Evolutionary conservation across 2,113 vertebrate species (phyloP).

Genomic region (Notiomystis cincta): DNA sequence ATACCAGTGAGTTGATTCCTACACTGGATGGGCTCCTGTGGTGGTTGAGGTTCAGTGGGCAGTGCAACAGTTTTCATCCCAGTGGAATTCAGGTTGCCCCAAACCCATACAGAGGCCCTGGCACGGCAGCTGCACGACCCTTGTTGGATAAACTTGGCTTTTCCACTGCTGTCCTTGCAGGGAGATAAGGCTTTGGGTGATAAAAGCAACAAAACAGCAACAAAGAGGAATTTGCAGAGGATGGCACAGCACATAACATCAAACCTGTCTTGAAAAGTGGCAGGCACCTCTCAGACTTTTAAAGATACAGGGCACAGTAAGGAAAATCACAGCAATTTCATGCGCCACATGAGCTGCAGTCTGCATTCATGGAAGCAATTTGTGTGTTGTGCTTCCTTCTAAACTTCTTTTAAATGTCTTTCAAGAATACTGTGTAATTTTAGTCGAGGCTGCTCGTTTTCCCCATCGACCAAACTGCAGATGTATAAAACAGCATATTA

Average conservation of each 20-base stretch:
- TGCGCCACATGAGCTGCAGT: neutral
- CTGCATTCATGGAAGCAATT: conserved; percentile 3
- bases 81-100: neutral
- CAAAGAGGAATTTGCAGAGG: neutral
- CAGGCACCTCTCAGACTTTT: neutral
- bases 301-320: neutral
- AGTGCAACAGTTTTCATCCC: neutral
- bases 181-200: neutral
- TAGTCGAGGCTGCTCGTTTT: neutral
- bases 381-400: neutral
- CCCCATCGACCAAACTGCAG: neutral
- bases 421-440: neutral
- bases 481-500: neutral
- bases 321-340: conserved; percentile 20
- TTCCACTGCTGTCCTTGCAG: neutral
- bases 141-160: neutral
- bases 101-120: neutral
- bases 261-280: neutral
- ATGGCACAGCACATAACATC: neutral
- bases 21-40: neutral
- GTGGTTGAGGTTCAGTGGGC: neutral
- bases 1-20: no score
- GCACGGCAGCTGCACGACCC: neutral
- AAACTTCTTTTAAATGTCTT: neutral
- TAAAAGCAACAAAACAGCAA: neutral